These are phyloP conservation scores for Raja brachyura DNA, from an alignment of 2,113 vertebrate species.

Conservation along the genomic window DNA sequence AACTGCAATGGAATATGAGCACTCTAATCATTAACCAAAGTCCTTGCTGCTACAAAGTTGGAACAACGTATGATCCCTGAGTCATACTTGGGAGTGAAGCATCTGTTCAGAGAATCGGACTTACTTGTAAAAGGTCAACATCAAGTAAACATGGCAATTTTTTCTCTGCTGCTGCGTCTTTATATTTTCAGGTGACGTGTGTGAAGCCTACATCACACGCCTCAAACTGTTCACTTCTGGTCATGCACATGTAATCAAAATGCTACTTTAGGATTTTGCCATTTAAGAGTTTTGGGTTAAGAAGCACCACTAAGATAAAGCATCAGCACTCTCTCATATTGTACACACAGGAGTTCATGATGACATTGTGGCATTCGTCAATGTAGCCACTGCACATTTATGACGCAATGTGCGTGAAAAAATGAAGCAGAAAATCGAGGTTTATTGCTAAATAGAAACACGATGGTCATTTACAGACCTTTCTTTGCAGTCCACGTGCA, in stretches of 20 bases:
- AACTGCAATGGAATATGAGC: background rate
- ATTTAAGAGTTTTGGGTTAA: background rate
- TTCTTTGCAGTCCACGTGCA: background rate
- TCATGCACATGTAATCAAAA: background rate
- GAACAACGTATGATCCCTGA: background rate
- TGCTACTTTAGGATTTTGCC: background rate
- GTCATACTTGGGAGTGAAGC: background rate
- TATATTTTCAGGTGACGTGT: background rate
- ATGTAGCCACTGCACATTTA: background rate
- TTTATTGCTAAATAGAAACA: background rate
- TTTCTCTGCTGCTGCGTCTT: background rate
- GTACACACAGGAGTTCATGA: background rate
- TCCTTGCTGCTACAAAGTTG: conserved; percentile 2
- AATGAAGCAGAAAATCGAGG: too few relatives aligned
- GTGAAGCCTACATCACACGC: background rate
- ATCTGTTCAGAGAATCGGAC: background rate
- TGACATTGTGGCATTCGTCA: background rate
- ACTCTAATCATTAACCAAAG: background rate
- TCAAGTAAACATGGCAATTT: background rate
- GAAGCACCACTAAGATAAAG: background rate
- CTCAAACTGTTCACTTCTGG: background rate
- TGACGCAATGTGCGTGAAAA: background rate
- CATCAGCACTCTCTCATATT: background rate
- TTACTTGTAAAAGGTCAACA: background rate
- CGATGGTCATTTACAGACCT: background rate